Evolutionary conservation across 2,888 invertebrate genomes (phyloP), one percentile per base, ranked within the genome.

Genomic region (Sialis fuliginosa): DNA sequence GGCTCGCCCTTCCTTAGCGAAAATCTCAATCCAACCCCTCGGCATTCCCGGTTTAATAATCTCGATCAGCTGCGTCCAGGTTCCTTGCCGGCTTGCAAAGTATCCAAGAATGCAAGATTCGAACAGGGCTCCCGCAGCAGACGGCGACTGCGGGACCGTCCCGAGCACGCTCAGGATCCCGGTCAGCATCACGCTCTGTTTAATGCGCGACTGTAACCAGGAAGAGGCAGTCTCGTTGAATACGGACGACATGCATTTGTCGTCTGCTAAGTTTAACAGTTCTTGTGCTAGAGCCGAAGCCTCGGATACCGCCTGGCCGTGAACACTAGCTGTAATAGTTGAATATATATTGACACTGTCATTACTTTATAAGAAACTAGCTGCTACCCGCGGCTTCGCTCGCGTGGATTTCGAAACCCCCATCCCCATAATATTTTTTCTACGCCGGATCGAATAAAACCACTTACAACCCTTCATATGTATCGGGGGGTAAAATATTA

Each of bases 61-160:
- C 4, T 22, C 22, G 4, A 22, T 22, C 22, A 22, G 22, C 22
- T 22, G 22, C 22, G 4, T 22, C 22, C 22, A 22, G 22, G 22
- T 22, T 22, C 22, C 22, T 22, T 22, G 22, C 22, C 22, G 22
- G 22, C 22, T 22, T 4, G 22, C 2, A 42, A 47, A 47, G 42
- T 42, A 47, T 8, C 46, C 46, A 34, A 22, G 12, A 9, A 47
- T 10, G 6, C 35, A 33, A 9, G 46, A 34, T 13, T 47, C 46
- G 6, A 47, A 22, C 30, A 47, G 10, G 8, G 22, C 35, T 37
- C 46, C 42, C 22, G 42, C 34, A 5, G 42, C 46, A 37, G n/a
- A 34, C 30, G 31, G 7, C 22, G 42, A 47, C 22, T 41, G 33
- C n/a, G 46, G 35, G n/a, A 47, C 42, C 3, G 42, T 33, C 6